A percentile compares a stretch with the other conserved stretches of the same genome.
These are phyloP conservation scores for Acropora tenuis DNA, from an alignment of 64 coral and sea anemone genomes.

Conservation along the genomic window DNA sequence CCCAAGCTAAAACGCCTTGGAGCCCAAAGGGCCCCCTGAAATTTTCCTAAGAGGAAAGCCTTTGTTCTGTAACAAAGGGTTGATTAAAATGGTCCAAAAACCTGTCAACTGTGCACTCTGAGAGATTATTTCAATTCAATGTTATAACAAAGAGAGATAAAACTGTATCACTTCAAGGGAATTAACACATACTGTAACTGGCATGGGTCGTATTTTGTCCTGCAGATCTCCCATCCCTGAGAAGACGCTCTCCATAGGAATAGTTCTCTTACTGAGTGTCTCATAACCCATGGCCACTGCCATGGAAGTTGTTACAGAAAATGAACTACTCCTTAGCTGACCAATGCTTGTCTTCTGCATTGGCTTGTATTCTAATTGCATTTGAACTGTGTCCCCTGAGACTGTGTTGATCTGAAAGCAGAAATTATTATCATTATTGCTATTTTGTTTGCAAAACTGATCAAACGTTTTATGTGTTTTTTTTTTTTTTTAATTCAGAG, in stretches of 20 bases:
- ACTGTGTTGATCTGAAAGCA: constrained; percentile 74
- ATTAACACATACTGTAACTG: constrained; percentile 48
- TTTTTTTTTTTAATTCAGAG: not conserved
- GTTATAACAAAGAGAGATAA: not conserved
- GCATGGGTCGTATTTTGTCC: constrained; percentile 83
- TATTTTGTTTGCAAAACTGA: not conserved
- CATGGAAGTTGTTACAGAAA: constrained; percentile 44
- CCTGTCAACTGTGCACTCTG: too few species aligned
- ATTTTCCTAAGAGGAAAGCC: too few species aligned
- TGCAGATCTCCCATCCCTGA: constrained; percentile 71
- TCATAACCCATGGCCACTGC: constrained; percentile 74
- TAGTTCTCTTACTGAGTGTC: constrained; percentile 58
- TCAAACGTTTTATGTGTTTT: not conserved
- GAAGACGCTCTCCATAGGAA: constrained; percentile 79
- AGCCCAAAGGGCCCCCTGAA: too few species aligned
- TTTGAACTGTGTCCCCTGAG: constrained; percentile 87
- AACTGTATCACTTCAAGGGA: not conserved
- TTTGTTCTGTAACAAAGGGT: too few species aligned
- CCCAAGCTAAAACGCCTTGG: too few species aligned
- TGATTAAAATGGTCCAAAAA: too few species aligned
- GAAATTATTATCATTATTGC: not conserved
- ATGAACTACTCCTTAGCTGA: constrained; percentile 38
- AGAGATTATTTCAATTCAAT: too few species aligned
- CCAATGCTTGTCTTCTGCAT: constrained; percentile 18
- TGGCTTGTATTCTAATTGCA: constrained; percentile 81